Evolutionary conservation across 2,888 invertebrate genomes (phyloP).

Genomic region (Standfussiana lucernea): DNA sequence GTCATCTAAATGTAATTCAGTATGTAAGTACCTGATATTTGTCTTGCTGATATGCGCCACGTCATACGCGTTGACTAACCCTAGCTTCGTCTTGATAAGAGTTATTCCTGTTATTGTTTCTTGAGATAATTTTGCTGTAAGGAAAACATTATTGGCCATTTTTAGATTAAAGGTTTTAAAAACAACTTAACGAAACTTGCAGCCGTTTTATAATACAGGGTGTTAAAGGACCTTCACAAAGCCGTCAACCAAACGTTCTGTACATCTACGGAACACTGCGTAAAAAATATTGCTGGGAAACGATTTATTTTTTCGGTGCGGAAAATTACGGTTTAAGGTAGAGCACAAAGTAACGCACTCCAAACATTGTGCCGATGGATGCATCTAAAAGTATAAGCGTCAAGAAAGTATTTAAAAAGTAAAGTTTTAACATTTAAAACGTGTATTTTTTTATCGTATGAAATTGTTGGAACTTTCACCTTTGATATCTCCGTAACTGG

Average conservation of each 20-base stretch:
- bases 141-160: background rate
- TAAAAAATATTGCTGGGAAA: no score
- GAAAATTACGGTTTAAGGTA: no score
- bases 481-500: no score
- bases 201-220: background rate
- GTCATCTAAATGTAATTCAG: background rate
- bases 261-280: no score
- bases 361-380: no score
- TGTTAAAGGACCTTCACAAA: background rate
- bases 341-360: no score
- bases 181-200: background rate
- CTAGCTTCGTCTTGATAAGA: slow-evolving; percentile 20
- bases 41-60: slow-evolving; percentile 17
- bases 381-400: no score
- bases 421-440: no score
- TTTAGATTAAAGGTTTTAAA: background rate
- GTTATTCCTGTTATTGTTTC: slow-evolving; percentile 30
- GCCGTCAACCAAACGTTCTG: background rate
- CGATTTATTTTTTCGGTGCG: no score
- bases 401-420: no score
- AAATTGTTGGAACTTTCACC: no score
- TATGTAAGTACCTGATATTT: slow-evolving; percentile 10
- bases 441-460: no score
- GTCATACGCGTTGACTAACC: slow-evolving; percentile 15
- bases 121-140: slow-evolving; percentile 20